Percentiles rank a stretch among this genome's conserved stretches.
These are phyloP conservation scores for Glaucomys volans DNA, from an alignment of 2,113 vertebrate species.

Conservation along the genomic window DNA sequence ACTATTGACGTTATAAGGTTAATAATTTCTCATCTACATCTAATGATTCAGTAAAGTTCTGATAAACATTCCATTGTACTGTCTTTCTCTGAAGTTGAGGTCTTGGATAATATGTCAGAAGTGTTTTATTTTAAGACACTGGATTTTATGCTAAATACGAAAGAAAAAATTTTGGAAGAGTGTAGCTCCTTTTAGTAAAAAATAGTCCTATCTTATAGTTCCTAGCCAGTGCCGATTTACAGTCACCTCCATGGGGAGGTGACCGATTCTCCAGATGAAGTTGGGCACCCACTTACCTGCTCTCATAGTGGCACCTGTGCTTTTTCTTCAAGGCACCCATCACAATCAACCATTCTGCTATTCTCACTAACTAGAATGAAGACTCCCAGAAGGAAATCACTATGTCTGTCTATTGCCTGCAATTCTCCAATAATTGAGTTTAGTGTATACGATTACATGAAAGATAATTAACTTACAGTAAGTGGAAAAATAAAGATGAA, in stretches of 20 bases:
- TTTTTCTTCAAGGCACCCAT: not conserved
- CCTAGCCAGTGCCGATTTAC: not conserved
- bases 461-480: constrained; percentile 2
- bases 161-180: not conserved
- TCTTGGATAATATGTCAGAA: not conserved
- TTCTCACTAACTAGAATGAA: not conserved
- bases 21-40: not conserved
- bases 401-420: not conserved
- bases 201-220: not conserved
- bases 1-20: not conserved
- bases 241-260: not conserved
- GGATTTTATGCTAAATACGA: not conserved
- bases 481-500: not conserved
- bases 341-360: not conserved
- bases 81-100: not conserved
- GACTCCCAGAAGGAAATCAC: not conserved
- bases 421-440: constrained; percentile 2
- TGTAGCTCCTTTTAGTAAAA: not conserved
- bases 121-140: not conserved
- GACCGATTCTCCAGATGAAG: not conserved
- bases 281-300: not conserved
- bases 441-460: not conserved
- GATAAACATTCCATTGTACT: not conserved
- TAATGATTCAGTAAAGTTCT: constrained; percentile 24
- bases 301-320: not conserved